These are phyloP conservation scores for Cygnus buccinator DNA, from an alignment of 2,113 vertebrate genomes.

Conservation along the genomic window DNA sequence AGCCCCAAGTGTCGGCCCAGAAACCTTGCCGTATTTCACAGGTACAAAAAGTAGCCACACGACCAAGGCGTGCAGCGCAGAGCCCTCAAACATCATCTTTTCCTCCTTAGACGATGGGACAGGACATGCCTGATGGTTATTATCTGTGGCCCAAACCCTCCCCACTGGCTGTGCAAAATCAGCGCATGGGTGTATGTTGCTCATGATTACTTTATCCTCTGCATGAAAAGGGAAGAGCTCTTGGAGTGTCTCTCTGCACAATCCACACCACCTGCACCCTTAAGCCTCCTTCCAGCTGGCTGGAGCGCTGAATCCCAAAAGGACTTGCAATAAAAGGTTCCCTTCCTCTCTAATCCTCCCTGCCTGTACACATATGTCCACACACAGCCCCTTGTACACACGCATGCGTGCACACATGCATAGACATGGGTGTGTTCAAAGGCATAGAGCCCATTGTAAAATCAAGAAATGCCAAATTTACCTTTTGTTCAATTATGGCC, in stretches of 20 bases:
- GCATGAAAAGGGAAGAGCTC: not conserved
- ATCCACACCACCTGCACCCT: not conserved
- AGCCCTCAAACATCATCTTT: not conserved
- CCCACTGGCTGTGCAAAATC: not conserved
- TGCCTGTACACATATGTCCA: rapidly evolving
- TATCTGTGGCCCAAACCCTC: not conserved
- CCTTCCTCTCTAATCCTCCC: not conserved
- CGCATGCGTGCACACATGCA: too few species aligned
- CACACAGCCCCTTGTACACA: not conserved
- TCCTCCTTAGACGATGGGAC: not conserved
- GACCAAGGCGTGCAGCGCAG: not conserved
- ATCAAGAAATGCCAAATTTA: not conserved
- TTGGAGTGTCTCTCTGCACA: rapidly evolving
- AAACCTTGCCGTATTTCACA: not conserved
- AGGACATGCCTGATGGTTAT: not conserved
- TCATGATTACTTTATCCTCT: not conserved
- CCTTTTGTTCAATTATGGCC: not conserved
- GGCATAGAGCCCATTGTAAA: not conserved
- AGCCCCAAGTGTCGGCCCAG: not conserved
- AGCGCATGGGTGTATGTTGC: rapidly evolving
- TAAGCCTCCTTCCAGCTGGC: not conserved
- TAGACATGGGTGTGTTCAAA: rapidly evolving
- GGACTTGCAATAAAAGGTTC: not conserved
- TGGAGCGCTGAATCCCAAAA: not conserved
- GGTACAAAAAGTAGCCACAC: not conserved